Conservation (phyloP, 2,113 vertebrate species). For the Corythornis cristatus region DNA sequence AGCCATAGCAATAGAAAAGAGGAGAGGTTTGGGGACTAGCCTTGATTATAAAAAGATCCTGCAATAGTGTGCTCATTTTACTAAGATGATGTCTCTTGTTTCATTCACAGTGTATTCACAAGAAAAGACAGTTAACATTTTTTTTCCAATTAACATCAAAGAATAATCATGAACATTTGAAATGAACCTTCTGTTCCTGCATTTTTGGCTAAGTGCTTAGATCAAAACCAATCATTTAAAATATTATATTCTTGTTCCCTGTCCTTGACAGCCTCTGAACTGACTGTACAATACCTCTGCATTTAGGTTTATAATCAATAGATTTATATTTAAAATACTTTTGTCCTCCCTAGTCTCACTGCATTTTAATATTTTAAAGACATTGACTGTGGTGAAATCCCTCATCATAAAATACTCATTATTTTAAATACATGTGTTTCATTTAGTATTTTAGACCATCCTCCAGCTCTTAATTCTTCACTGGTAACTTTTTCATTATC, state of each 20-base stretch:
- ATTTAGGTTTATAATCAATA: slow-evolving; percentile 45
- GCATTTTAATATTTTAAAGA: slow-evolving; percentile 52
- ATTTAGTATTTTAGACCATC: slow-evolving; percentile 26
- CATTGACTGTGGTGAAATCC: neutral
- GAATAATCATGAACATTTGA: neutral
- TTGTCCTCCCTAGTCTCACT: neutral
- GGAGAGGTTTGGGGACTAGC: neutral
- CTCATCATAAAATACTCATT: slow-evolving; percentile 31
- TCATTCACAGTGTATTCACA: neutral
- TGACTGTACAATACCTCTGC: neutral
- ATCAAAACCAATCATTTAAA: neutral
- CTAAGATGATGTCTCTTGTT: neutral
- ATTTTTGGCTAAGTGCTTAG: slow-evolving; percentile 16
- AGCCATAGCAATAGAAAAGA: neutral
- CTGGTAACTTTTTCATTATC: neutral
- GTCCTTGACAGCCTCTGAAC: neutral
- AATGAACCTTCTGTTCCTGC: neutral
- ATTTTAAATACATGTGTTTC: slow-evolving; percentile 33
- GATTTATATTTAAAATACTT: slow-evolving; percentile 35
- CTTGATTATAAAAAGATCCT: neutral
- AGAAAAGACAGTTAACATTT: neutral
- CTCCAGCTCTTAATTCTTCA: neutral
- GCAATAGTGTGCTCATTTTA: neutral
- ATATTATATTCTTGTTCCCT: neutral
- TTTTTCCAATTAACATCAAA: neutral